Evolutionary conservation across 2,113 vertebrate genomes (phyloP), one percentile per base, ranked within the genome.

Genomic region (Ochotona princeps): DNA sequence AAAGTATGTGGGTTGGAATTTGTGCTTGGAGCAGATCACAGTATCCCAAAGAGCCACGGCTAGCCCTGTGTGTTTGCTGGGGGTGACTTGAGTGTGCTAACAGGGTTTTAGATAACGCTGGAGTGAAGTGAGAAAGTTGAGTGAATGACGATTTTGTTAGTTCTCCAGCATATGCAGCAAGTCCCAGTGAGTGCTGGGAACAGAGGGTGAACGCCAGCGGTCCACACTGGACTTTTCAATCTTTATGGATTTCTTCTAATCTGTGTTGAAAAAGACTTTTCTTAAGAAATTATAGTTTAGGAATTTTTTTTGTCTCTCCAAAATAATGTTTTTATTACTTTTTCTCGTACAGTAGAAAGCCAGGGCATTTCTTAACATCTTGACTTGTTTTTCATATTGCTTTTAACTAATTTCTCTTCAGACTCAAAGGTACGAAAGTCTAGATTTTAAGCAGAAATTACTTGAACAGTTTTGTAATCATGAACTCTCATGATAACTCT

Each of bases 21-120:
- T 97, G 95, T 23, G 70, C 69, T 95, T 93, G 92, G 96, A 97
- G 92, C 84, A 92, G 93, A 96, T 95, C 84, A 72, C 74, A 73
- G 96, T 92, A 92, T 95, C 83, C 90, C 57, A 94, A 86, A 93
- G 96, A 81, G 91, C 87, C 14, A 10, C 79, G 88, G 63, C 61
- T 94, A 85, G 47, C 91, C 97, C 95, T 92, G 88, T 95, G 89
- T 96, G 49, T 85, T 82, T 95, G 95, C 72, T 72, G 83, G 65
- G 66, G 86, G 92, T 95, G 94, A 96, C 63, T 60, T 95, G 61
- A 95, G 23, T 84, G 3, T 13, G 15, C 30, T 93, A 82, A 49
- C 66, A 54, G 92, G 65, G 8, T 87, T 97, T 95, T 90, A 96
- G 93, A 94, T 65, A 95, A 94, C 92, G 57, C 30, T 93, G 35